phyloP scores from a whole-genome alignment of 2,888 invertebrate species.

The Melieria crassipennis region DNA sequence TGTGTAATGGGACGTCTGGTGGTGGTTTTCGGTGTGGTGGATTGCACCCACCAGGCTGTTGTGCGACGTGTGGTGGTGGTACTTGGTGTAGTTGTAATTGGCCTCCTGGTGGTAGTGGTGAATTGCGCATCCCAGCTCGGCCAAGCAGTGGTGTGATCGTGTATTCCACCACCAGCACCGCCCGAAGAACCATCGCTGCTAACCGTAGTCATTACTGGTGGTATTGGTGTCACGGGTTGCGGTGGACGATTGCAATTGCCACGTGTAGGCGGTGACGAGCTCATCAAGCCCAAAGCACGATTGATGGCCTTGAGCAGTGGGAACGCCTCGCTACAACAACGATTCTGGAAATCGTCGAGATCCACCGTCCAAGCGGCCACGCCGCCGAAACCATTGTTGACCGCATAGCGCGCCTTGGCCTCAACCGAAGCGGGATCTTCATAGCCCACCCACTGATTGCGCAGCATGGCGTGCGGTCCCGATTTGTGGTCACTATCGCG shows the following conservation, averaged over 20 bases:
- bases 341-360: constrained; percentile 86
- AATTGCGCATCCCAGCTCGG: constrained; percentile 61
- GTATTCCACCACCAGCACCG: constrained; percentile 48
- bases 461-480: constrained; percentile 78
- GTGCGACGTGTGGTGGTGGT: constrained; percentile 34
- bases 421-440: constrained; percentile 83
- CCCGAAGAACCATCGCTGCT: constrained; percentile 68
- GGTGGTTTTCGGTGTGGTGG: constrained; percentile 49
- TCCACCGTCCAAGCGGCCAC: constrained; percentile 90
- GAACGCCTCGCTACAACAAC: constrained; percentile 82
- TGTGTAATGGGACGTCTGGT: constrained; percentile 52
- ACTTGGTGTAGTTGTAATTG: constrained; percentile 37
- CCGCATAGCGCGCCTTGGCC: constrained; percentile 80
- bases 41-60: constrained; percentile 34
- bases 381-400: constrained; percentile 79
- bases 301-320: constrained; percentile 82
- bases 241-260: constrained; percentile 77
- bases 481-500: constrained; percentile 70
- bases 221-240: constrained; percentile 77
- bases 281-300: constrained; percentile 75
- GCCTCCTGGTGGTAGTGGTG: constrained; percentile 66
- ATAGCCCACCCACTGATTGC: constrained; percentile 90
- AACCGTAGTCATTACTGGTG: constrained; percentile 79
- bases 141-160: constrained; percentile 56
- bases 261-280: constrained; percentile 68